Conservation (phyloP, 1,140 invertebrate genomes). For the Drosophila repleta region DNA sequence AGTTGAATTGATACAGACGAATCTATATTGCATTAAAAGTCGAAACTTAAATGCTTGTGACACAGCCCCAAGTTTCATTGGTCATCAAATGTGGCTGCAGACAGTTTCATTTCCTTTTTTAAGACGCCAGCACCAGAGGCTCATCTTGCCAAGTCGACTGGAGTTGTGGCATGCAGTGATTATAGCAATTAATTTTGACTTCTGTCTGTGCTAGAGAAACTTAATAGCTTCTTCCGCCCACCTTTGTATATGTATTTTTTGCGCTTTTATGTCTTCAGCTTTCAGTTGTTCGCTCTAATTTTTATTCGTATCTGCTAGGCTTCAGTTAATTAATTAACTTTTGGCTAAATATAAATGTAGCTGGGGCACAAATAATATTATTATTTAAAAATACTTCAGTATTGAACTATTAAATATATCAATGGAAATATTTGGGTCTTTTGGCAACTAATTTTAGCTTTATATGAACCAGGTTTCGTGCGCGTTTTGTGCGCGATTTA, state of each 20-base stretch:
- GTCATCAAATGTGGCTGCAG: slow-evolving; percentile 1
- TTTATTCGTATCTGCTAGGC: not conserved
- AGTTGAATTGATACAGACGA: not conserved
- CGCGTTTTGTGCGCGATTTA: slow-evolving; percentile 7
- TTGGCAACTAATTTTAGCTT: not conserved
- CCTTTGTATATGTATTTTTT: not conserved
- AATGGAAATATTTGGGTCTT: no score
- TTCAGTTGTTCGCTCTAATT: no score
- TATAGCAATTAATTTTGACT: slow-evolving; percentile 51
- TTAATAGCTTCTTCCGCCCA: not conserved
- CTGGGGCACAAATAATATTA: not conserved
- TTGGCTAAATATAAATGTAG: not conserved
- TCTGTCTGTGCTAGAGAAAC: not conserved
- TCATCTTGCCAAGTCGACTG: not conserved
- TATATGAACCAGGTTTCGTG: not conserved
- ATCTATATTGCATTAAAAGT: not conserved
- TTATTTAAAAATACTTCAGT: no score
- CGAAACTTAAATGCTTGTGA: not conserved
- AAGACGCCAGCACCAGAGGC: not conserved
- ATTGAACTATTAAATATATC: no score
- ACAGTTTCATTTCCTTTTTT: not conserved
- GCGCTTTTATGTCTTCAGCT: no score
- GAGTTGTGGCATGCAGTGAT: slow-evolving; percentile 41
- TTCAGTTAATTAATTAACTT: slow-evolving; percentile 10
- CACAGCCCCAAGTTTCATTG: slow-evolving; percentile 3